Evolutionary conservation across 1,140 invertebrate species (phyloP).

Genomic region (Hermetia illucens): DNA sequence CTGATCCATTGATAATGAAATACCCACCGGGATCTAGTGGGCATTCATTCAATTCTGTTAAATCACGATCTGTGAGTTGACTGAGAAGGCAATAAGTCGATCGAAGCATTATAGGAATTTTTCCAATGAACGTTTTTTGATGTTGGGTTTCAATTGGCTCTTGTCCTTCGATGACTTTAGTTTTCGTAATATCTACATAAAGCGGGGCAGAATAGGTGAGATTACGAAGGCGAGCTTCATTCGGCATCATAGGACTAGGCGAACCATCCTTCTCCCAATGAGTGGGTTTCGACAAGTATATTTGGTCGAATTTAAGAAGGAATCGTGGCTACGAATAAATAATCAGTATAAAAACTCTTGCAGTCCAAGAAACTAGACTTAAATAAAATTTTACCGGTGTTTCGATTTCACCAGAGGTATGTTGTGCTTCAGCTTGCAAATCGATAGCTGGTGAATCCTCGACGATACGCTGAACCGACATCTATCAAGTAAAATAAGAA

Average conservation of each 20-base stretch:
- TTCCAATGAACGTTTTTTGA: slow-evolving; percentile 93
- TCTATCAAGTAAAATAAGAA: no score
- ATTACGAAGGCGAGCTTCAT: slow-evolving; percentile 76
- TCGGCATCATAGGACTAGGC: slow-evolving; percentile 94
- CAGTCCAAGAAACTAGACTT: not conserved
- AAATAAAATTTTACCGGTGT: slow-evolving; percentile 45
- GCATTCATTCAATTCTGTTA: slow-evolving; percentile 93
- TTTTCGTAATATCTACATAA: slow-evolving; percentile 94
- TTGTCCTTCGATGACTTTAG: slow-evolving; percentile 73
- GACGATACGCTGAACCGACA: slow-evolving; percentile 93
- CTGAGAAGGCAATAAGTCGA: slow-evolving; percentile 87
- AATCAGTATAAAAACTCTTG: slow-evolving; percentile 4
- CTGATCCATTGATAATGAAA: slow-evolving; percentile 86
- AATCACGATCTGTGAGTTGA: slow-evolving; percentile 84
- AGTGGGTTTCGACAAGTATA: slow-evolving; percentile 92
- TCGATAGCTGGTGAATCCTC: slow-evolving; percentile 93
- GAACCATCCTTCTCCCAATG: slow-evolving; percentile 98
- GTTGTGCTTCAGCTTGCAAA: slow-evolving; percentile 87
- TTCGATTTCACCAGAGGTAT: slow-evolving; percentile 78
- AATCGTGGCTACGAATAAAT: slow-evolving; percentile 52
- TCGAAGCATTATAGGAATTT: slow-evolving; percentile 94
- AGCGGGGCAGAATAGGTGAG: slow-evolving; percentile 86
- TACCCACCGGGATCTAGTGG: slow-evolving; percentile 91
- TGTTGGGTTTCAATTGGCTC: slow-evolving; percentile 80
- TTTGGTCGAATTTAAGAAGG: slow-evolving; percentile 89